Base-by-base conservation (phyloP, 1,140 invertebrate genomes). In the Drosophila grimshawi region DNA sequence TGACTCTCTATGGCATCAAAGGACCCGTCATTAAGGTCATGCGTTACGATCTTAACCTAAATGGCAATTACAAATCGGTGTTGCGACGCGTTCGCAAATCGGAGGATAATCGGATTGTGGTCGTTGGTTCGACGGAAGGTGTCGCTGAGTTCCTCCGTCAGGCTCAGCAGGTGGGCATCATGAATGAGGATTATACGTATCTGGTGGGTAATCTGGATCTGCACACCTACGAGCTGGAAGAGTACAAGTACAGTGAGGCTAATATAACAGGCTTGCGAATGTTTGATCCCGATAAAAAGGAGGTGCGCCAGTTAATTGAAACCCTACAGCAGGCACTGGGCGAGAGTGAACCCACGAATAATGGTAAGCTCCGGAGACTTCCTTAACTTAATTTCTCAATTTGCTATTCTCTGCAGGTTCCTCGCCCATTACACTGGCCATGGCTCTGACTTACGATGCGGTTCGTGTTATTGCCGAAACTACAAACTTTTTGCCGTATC, bases 101-200 rank as follows among this genome's bases (percentile, higher is more conserved):
- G 8, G 94, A 94, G 4, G 96, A 96, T 56, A 94, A 93, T 8
- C 95, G 96, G 75, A 96, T 98, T 63, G 93, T 98, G 8, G 92
- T 99, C 0, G 96, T 97, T 70, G 97, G 97, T 76, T 94, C 94
- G 0, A 93, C 93, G 33, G 93, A 95, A 3, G 95, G 94, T 56
- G 93, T 98, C 10, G 93, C 93, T 6, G 91, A 94, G 46, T 93
- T 97, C 2, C 89, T 98, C 4, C 94, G 94, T 43, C 94, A 94
- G 72, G 81, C 96, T 93, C 96, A 97, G 91, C 96, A 98, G 94
- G 95, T 98, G 60, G 97, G 97, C 30, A 94, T 98, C 62, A 95
- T 98, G 93, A 96, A 96, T 3, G 95, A 96, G 64, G 93, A 95
- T 3, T 94, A 96, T 72, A 95, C 94, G 63, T 96, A 96, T 78